A percentile compares a stretch with the other conserved stretches of the same genome.
Evolutionary conservation across 2,113 vertebrate species (phyloP).

Genomic region (Vidua macroura): DNA sequence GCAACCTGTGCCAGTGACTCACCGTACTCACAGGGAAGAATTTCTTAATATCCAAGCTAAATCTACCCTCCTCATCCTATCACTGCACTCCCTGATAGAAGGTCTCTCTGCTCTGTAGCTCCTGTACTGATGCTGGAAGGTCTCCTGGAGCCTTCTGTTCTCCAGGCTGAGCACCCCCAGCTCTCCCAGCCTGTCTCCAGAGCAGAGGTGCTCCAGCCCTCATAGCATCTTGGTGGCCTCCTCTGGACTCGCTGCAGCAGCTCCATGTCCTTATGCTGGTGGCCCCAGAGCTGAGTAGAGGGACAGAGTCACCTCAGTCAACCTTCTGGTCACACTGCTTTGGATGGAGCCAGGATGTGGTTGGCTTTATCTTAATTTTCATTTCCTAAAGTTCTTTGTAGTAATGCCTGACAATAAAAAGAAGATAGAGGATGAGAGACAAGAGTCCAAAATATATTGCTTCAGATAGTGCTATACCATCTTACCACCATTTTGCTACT

Average conservation of each 20-base stretch:
- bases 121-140: background rate
- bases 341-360: background rate
- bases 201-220: background rate
- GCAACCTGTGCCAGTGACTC: background rate
- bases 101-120: background rate
- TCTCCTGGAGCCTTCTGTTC: background rate
- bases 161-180: background rate
- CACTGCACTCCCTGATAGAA: fast-evolving
- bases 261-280: background rate
- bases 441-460: background rate
- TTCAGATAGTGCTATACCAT: background rate
- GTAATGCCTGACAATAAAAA: background rate
- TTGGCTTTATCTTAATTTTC: background rate
- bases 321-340: background rate
- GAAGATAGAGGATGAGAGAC: background rate
- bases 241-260: background rate
- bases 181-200: background rate
- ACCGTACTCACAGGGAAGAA: background rate
- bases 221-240: background rate
- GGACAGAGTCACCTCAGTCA: background rate
- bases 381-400: background rate
- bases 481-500: background rate
- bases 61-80: background rate
- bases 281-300: no score
- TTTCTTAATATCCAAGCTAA: background rate